Evolutionary conservation across 2,113 vertebrate genomes (phyloP).

Genomic region (Pachypanchax playfairii): DNA sequence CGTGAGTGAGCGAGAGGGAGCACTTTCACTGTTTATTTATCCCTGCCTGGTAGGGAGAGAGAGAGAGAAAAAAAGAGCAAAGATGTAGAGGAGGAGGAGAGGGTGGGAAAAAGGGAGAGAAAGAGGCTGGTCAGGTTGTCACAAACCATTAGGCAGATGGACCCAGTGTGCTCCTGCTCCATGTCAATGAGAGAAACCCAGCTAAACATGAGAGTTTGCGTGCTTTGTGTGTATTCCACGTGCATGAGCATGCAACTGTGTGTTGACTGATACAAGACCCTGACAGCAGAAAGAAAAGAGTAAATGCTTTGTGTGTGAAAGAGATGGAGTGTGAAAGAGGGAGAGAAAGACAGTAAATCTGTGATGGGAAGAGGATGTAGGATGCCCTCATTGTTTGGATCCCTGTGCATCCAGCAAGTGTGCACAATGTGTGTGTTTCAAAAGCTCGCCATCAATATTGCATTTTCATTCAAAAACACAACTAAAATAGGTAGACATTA

Average conservation of each 20-base stretch:
- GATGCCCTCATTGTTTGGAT: constrained; percentile 69
- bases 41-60: constrained; percentile 29
- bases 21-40: constrained; percentile 78
- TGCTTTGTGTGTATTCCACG: constrained; percentile 15
- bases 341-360: constrained; percentile 17
- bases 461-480: constrained; percentile 10
- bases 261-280: constrained; percentile 26
- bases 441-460: constrained; percentile 22
- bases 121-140: constrained; percentile 71
- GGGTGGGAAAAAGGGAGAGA: constrained; percentile 19
- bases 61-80: constrained; percentile 49
- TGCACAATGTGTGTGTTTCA: constrained; percentile 1
- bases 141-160: constrained; percentile 77
- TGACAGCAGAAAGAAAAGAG: constrained; percentile 44
- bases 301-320: constrained; percentile 8
- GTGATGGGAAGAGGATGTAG: constrained; percentile 54
- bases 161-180: constrained; percentile 58
- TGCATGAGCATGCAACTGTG: constrained; percentile 15
- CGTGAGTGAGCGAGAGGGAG: constrained; percentile 64
- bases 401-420: constrained; percentile 27
- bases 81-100: constrained; percentile 21
- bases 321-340: neutral
- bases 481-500: neutral
- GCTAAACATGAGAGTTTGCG: constrained; percentile 33
- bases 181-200: constrained; percentile 70